Percentiles rank a stretch among this genome's conserved stretches.
Evolutionary conservation across 2,888 invertebrate species (phyloP).

Genomic region (Lithophane ornitopus): DNA sequence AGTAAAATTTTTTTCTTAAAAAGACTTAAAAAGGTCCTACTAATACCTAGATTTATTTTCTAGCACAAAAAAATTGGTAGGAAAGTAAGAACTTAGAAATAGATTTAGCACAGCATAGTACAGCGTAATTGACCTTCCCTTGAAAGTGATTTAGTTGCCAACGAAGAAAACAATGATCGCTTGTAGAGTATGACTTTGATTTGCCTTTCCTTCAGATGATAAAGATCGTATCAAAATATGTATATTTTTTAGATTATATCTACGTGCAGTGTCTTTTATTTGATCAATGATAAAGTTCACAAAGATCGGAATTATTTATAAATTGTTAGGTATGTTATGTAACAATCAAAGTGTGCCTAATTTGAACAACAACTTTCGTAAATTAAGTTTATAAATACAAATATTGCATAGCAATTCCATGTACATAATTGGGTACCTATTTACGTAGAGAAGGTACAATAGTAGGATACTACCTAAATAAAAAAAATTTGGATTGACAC

Average conservation of each 20-base stretch:
- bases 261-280: constrained; percentile 23
- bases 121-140: neutral
- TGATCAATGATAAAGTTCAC: constrained; percentile 3
- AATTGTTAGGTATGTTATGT: neutral
- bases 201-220: constrained; percentile 18
- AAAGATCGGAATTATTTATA: neutral
- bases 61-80: neutral
- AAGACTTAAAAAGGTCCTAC: neutral
- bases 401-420: constrained; percentile 14
- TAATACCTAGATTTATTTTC: neutral
- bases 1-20: neutral
- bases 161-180: constrained; percentile 31
- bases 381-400: constrained; percentile 18
- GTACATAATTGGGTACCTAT: constrained; percentile 9
- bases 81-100: neutral
- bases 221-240: constrained; percentile 16
- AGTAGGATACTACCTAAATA: neutral
- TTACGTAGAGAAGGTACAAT: neutral
- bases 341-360: neutral
- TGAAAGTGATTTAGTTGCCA: constrained; percentile 9
- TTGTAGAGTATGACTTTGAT: constrained; percentile 37
- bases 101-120: neutral
- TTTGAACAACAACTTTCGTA: constrained; percentile 13
- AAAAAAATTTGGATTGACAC: neutral
- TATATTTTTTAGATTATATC: constrained; percentile 19